Evolutionary conservation across 2,797 vertebrate genomes (phyloP).

Genomic region (Parambassis ranga): DNA sequence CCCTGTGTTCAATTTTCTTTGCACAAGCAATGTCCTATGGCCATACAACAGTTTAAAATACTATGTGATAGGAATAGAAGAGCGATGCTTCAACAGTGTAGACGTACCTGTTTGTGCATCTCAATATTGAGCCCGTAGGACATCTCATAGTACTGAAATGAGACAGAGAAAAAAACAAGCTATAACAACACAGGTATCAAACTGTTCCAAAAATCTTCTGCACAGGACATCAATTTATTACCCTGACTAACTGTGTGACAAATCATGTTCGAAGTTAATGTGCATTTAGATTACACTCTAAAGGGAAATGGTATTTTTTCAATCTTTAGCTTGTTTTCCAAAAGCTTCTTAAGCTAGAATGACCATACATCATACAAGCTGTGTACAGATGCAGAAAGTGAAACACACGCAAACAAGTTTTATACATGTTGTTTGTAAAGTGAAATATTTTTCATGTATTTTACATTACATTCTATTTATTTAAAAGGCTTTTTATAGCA

Average conservation of each 20-base stretch:
- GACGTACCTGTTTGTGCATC: slow-evolving; percentile 97
- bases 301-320: no score
- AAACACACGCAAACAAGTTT: no score
- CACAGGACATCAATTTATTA: neutral
- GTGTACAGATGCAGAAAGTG: no score
- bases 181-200: neutral
- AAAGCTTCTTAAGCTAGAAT: neutral
- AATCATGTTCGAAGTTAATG: neutral
- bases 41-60: neutral
- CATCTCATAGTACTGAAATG: slow-evolving; percentile 94
- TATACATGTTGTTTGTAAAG: no score
- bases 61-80: neutral
- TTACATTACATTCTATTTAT: no score
- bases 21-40: neutral
- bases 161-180: neutral
- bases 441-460: no score
- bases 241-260: neutral
- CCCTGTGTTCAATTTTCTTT: neutral
- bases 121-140: slow-evolving; percentile 98
- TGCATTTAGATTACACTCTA: neutral
- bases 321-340: neutral
- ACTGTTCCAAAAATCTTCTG: neutral
- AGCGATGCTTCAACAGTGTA: neutral
- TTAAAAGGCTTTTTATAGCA: no score
- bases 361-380: neutral